Evolutionary conservation across 2,113 vertebrate species (phyloP), one percentile per base, ranked within the genome.

Genomic region (Datnioides undecimradiatus): DNA sequence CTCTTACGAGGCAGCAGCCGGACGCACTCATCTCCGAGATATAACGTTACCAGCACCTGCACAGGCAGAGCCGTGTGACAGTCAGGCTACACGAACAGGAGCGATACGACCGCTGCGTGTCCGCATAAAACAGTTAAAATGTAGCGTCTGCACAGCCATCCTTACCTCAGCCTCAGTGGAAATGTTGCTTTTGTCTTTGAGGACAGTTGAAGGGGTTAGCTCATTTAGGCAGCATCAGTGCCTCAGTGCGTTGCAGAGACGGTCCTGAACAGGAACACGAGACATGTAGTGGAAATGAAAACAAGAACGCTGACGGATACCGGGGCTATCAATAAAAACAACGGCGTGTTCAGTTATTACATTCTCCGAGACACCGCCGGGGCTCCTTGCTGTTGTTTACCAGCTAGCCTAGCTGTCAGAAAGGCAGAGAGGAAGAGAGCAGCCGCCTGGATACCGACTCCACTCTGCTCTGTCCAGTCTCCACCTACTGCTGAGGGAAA

Each of bases 191-290:
- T 67, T 71, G 46, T 81, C 46, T 83, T 14, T 52, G 49, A 5
- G 25, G 54, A 54, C 54, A 82, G 80, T 27, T 62, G 64, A 79
- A 79, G 60, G 52, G 82, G 88, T 87, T 90, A 90, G 90, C 90
- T 90, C 86, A 85, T 73, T 48, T 46, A 5, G 75, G 87, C 68
- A 87, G 68, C 80, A 62, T 55, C 80, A 34, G 71, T 36, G 25
- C 54, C 73, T 71, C 71, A 45, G 70, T 57, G 4, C 33, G 57
- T 23, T 64, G 73, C 77, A 49, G 72, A 80, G 36, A 79, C 68
- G 86, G 72, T 70, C 38, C 43, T 14, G 45, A 31, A 23, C 52
- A 23, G 40, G 43, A 57, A 66, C 25, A 46, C 45, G 7, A 27
- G 55, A 31, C 54, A 55, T 65, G 23, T 3, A 59, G 46, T 31